Evolutionary conservation across 2,113 vertebrate species (phyloP).

Genomic region (Romanogobio albipinnatus): DNA sequence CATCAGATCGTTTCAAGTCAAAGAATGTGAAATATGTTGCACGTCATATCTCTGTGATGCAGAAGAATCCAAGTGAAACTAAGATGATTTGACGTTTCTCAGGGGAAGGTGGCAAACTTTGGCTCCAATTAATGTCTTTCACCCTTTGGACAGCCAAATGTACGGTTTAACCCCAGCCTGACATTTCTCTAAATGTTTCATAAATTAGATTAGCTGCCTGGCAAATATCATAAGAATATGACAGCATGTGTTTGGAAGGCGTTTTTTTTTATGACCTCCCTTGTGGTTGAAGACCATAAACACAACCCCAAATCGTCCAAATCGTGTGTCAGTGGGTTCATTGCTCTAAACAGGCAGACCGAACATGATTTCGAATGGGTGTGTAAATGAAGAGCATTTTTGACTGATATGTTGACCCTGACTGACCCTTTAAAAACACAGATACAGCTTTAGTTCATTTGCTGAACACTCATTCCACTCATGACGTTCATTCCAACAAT

Average conservation of each 20-base stretch:
- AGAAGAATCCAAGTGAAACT: constrained; percentile 26
- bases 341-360: background rate
- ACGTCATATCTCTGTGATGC: background rate
- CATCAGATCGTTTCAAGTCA: constrained; percentile 7
- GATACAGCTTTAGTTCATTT: background rate
- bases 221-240: constrained; percentile 35
- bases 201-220: constrained; percentile 19
- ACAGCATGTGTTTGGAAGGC: background rate
- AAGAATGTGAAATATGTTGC: background rate
- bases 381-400: background rate
- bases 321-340: constrained; percentile 19
- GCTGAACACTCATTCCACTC: too few relatives aligned
- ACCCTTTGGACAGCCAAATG: constrained; percentile 23
- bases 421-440: background rate
- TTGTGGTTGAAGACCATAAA: constrained; percentile 12
- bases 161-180: background rate
- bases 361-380: background rate
- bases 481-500: background rate
- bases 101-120: constrained; percentile 10
- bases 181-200: constrained; percentile 34
- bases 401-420: background rate
- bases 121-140: constrained; percentile 26
- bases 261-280: background rate
- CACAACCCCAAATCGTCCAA: background rate
- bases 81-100: constrained; percentile 50